Conservation (phyloP, 2,888 invertebrate species). For the Tillus elongatus region DNA sequence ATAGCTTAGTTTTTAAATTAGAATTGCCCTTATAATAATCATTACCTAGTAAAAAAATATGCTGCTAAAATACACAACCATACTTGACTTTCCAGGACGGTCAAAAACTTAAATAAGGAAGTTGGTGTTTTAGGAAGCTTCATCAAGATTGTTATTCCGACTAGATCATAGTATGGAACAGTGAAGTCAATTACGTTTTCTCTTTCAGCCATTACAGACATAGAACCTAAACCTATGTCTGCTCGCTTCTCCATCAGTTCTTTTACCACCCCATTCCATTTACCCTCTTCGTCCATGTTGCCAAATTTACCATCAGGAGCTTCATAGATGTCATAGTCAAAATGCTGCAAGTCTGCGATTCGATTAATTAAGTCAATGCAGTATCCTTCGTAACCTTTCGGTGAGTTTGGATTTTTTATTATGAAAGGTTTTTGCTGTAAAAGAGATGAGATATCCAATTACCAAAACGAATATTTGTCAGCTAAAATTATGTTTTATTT, state of each 20-base stretch:
- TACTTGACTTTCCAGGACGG: conserved; percentile 90
- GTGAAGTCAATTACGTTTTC: conserved; percentile 97
- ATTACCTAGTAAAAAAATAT: conserved; percentile 83
- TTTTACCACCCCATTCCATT: conserved; percentile 52
- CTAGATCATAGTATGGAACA: conserved; percentile 95
- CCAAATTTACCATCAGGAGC: conserved; percentile 79
- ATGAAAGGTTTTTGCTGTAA: conserved; percentile 76
- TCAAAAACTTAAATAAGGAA: conserved; percentile 92
- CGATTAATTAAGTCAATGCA: conserved; percentile 90
- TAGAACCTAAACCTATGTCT: conserved; percentile 86
- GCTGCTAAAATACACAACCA: conserved; percentile 95
- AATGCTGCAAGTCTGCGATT: conserved; percentile 73
- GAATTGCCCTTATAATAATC: not conserved
- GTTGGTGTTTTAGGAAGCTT: conserved; percentile 80
- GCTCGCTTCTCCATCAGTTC: conserved; percentile 54
- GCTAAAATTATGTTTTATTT: too few relatives aligned
- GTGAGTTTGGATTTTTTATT: conserved; percentile 56
- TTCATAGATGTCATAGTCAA: conserved; percentile 81
- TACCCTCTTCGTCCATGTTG: conserved; percentile 72
- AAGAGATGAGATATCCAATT: too few relatives aligned
- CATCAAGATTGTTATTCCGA: conserved; percentile 95
- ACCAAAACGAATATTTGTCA: too few relatives aligned
- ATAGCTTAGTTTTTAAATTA: not conserved
- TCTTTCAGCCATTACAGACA: conserved; percentile 95
- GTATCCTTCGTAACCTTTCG: conserved; percentile 72